Evolutionary conservation across 35 echinoderm and acorn worm species (phyloP), one percentile per base, ranked within the genome.

Genomic region (Ophiothrix spiculata): DNA sequence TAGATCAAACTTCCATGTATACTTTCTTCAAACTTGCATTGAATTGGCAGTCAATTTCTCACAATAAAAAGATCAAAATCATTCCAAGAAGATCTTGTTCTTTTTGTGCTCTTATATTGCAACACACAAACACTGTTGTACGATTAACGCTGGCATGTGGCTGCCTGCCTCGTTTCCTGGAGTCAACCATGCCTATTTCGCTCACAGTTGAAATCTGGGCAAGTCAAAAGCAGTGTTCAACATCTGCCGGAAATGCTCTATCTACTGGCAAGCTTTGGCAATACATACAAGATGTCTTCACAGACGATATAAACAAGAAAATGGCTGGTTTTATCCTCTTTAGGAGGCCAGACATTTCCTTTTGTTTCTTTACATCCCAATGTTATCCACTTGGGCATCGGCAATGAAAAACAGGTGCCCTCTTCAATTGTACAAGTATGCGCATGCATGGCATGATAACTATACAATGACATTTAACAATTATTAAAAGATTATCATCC

Each of bases 341-440:
- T 12, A 69, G 8, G 16, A 69, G 17, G 23, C 60, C 29, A 69
- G 60, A 25, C 60, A 69, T 69, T 69, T 69, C 60, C 60, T 69
- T n/a, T 69, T 69, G 60, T 69, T 69, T 69, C 60, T 69, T 69
- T 69, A 15, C 60, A n/a, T 69, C 60, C n/a, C n/a, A n/a, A n/a
- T n/a, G n/a, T n/a, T n/a, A n/a, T n/a, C n/a, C n/a, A n/a, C n/a
- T n/a, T n/a, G n/a, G n/a, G n/a, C n/a, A n/a, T n/a, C n/a, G n/a
- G n/a, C n/a, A n/a, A n/a, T n/a, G n/a, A n/a, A n/a, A n/a, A n/a
- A n/a, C n/a, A n/a, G n/a, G n/a, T n/a, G n/a, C n/a, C n/a, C n/a
- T n/a, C n/a, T n/a, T n/a, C n/a, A n/a, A n/a, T n/a, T n/a, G n/a
- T n/a, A n/a, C n/a, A n/a, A n/a, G n/a, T n/a, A n/a, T n/a, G n/a